Evolutionary conservation across 2,888 invertebrate genomes (phyloP).

Genomic region (Trissonchulus latispiculum): DNA sequence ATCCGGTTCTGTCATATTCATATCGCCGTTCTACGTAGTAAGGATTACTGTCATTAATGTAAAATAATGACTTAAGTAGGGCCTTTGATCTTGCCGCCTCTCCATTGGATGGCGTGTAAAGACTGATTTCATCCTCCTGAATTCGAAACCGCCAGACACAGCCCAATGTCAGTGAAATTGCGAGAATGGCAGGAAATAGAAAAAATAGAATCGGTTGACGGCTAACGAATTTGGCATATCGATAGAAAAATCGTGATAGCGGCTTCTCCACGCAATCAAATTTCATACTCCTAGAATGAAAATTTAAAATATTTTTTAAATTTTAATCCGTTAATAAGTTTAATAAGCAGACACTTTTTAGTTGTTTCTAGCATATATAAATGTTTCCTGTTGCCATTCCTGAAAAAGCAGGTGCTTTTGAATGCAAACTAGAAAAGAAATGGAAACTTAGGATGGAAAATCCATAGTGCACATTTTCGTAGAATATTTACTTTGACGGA

Average conservation of each 20-base stretch:
- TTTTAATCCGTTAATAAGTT: no score
- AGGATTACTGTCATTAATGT: conserved; percentile 41
- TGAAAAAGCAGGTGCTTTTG: no score
- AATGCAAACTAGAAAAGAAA: no score
- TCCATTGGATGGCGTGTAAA: conserved; percentile 42
- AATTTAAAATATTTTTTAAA: no score
- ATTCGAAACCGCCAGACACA: conserved; percentile 33
- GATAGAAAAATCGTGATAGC: conserved; percentile 2
- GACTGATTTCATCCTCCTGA: conserved; percentile 39
- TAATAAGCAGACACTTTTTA: no score
- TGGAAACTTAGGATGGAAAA: no score
- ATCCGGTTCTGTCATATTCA: conserved; percentile 38
- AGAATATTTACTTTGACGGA: no score
- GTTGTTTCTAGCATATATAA: no score
- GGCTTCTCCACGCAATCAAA: conserved; percentile 8
- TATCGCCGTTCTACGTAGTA: conserved; percentile 41
- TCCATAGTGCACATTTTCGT: no score
- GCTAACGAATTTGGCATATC: conserved; percentile 5
- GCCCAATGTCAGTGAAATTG: conserved; percentile 33
- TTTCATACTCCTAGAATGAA: not conserved
- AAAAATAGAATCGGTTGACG: conserved; percentile 35
- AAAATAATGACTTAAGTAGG: conserved; percentile 36
- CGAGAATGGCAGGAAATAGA: conserved; percentile 34
- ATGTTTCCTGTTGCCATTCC: no score
- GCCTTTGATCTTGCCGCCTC: conserved; percentile 34